Conservation (phyloP, 2,888 invertebrate species). For the Cenopis cana region DNA sequence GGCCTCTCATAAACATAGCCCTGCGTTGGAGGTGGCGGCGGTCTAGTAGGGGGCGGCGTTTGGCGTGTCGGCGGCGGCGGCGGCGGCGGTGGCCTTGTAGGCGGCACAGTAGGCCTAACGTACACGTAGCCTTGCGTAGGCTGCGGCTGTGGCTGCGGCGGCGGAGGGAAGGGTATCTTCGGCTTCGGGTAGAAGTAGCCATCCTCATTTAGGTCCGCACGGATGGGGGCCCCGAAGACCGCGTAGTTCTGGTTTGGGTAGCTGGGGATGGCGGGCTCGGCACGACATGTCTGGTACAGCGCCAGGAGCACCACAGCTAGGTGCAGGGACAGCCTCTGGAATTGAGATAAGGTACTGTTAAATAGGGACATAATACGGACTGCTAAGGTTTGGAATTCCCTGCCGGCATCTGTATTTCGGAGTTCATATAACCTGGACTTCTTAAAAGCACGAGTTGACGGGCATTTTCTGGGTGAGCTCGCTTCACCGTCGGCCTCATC, state of each 20-base stretch:
- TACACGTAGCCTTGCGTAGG: slow-evolving; percentile 45
- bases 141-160: slow-evolving; percentile 47
- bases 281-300: slow-evolving; percentile 71
- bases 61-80: slow-evolving; percentile 45
- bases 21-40: slow-evolving; percentile 36
- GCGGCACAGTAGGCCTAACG: slow-evolving; percentile 37
- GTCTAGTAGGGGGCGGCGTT: slow-evolving; percentile 45
- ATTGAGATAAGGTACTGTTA: slow-evolving; percentile 47
- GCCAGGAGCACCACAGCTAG: slow-evolving; percentile 76
- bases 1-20: slow-evolving; percentile 35
- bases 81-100: slow-evolving; percentile 45
- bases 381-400: too few relatives aligned
- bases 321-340: slow-evolving; percentile 81
- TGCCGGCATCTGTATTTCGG: too few relatives aligned
- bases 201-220: slow-evolving; percentile 72
- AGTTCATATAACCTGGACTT: too few relatives aligned
- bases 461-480: too few relatives aligned
- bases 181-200: slow-evolving; percentile 81
- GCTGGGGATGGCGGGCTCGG: slow-evolving; percentile 72
- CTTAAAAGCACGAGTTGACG: too few relatives aligned
- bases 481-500: too few relatives aligned
- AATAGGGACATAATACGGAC: too few relatives aligned
- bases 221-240: slow-evolving; percentile 71
- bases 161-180: slow-evolving; percentile 74
- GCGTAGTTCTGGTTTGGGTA: slow-evolving; percentile 74